Conservation (phyloP, 2,888 invertebrate species). For the Augiades crinisus region DNA sequence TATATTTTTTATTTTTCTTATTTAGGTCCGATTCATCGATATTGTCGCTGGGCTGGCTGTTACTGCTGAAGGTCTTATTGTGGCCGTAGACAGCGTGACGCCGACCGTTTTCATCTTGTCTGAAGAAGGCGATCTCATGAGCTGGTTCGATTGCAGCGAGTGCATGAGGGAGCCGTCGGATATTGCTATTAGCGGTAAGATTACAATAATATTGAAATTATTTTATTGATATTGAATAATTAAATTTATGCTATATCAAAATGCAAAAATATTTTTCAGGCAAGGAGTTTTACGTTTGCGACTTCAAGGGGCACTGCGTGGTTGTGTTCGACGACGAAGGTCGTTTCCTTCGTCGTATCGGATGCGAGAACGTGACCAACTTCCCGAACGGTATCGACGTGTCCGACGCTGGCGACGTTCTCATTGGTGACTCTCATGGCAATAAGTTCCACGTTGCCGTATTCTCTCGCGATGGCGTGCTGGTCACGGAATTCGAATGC, state of each 20-base stretch:
- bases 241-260: too few species aligned
- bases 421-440: conserved; percentile 98
- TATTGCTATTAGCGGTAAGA: conserved; percentile 95
- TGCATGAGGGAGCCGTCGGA: conserved; percentile 99
- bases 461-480: conserved; percentile 92
- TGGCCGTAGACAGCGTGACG: conserved; percentile 98
- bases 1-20: conserved; percentile 9
- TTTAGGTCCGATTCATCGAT: conserved; percentile 87
- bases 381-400: conserved; percentile 99
- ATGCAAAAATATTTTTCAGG: conserved; percentile 84
- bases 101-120: conserved; percentile 97
- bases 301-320: conserved; percentile 98
- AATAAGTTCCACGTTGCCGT: conserved; percentile 99
- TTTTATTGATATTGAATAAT: too few species aligned
- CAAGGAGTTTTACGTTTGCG: conserved; percentile 97
- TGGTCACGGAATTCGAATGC: conserved; percentile 97
- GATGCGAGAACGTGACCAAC: conserved; percentile 96
- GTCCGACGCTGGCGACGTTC: conserved; percentile 97
- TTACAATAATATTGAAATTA: too few species aligned
- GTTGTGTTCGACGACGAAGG: conserved; percentile 97
- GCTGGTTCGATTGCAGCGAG: conserved; percentile 99
- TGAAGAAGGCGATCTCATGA: conserved; percentile 94
- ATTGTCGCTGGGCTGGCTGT: conserved; percentile 97
- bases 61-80: conserved; percentile 94
- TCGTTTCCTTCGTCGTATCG: conserved; percentile 94